Base-by-base conservation (phyloP, 2,113 vertebrate species). In the Seriola rivoliana region DNA sequence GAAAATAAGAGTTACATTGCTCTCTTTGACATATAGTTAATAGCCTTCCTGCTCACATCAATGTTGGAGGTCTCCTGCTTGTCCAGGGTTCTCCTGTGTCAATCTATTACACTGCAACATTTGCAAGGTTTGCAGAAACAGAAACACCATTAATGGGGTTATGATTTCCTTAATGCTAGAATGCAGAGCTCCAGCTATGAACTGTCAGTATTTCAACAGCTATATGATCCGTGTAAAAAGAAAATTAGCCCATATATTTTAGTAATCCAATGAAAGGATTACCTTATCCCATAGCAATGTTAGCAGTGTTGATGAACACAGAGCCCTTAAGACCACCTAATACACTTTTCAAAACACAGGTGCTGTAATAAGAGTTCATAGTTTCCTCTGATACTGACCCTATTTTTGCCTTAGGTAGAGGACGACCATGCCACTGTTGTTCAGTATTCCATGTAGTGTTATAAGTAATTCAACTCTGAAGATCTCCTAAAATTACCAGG, bases 281-380 rank as follows among this genome's bases (percentile, higher is more conserved):
- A 78, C 29, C 17, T 46, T 57, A 54, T 77, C 52, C 55, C 14
- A 80, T 16, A 19, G 54, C 54, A 23, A 23, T 25, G n/a, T 57
- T 25, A 23, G n/a, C 54, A 57, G 54, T 60, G 72, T 55, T 77
- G 72, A 74, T 74, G 38, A 57, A 25, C 40, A 46, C 38, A 52
- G 50, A 72, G 58, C 75, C 63, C 60, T 54, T 52, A 46, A 67
- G 62, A 85, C 57, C 58, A 78, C 74, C 88, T 79, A 78, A 79
- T 81, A 21, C 70, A 60, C 64, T 66, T 82, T 81, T 78, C 82
- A 60, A 85, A 90, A 75, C 83, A 75, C 72, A 81, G 77, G 69
- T 74, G 79, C 71, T 86, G 42, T 80, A 79, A 76, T 54, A 90
- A 88, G 70, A 75, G 52, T 42, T 75, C 32, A 62, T 58, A 84